These are phyloP conservation scores for Leptosomus discolor DNA, from an alignment of 2,113 vertebrate genomes.

Conservation along the genomic window DNA sequence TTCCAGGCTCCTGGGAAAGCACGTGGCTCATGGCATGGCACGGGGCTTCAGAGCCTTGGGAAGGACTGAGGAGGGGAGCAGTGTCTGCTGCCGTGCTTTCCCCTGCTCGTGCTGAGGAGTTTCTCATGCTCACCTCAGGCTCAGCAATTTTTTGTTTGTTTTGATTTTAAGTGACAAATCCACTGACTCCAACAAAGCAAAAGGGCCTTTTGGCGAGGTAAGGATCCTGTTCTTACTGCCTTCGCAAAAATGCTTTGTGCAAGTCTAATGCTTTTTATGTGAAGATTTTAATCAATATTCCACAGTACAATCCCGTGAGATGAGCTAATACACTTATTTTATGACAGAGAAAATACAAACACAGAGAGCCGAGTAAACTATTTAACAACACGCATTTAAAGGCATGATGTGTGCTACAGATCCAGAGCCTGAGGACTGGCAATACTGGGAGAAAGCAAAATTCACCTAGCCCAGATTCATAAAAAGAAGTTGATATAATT, in stretches of 20 bases:
- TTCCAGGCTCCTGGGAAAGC: neutral
- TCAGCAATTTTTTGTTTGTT: neutral
- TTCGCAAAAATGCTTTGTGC: neutral
- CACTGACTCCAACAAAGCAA: neutral
- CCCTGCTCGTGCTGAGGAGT: neutral
- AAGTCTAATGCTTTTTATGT: neutral
- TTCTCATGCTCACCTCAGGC: neutral
- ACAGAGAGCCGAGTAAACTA: neutral
- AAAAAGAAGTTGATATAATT: neutral
- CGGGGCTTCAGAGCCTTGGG: neutral
- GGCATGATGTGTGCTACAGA: neutral
- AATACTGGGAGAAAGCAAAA: neutral
- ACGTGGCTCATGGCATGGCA: accelerated
- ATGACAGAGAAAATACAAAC: neutral
- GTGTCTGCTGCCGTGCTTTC: accelerated
- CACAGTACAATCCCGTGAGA: neutral
- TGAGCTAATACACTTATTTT: neutral
- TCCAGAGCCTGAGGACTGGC: neutral
- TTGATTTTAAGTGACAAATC: neutral
- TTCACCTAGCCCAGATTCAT: neutral
- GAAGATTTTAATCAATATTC: neutral
- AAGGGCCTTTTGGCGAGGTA: neutral
- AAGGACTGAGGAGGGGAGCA: neutral
- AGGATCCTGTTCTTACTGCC: neutral
- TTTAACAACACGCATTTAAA: neutral